These are phyloP conservation scores for Diceros bicornis DNA, from an alignment of 2,797 vertebrate genomes.

Conservation along the genomic window DNA sequence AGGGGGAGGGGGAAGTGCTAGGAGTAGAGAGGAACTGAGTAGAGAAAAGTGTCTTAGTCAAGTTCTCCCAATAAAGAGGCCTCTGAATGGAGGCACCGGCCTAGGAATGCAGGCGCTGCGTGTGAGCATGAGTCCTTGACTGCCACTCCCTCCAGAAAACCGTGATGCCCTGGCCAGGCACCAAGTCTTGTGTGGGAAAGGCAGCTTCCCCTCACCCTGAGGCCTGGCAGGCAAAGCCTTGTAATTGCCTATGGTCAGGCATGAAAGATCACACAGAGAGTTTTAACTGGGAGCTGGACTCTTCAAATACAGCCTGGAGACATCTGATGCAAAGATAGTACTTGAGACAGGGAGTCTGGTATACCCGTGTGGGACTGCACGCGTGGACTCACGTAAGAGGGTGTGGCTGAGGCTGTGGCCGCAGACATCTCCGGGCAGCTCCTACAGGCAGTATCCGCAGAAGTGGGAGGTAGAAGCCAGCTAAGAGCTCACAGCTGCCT, in stretches of 20 bases:
- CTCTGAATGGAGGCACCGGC: not conserved
- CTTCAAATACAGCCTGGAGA: not conserved
- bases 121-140: not conserved
- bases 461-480: not conserved
- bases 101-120: not conserved
- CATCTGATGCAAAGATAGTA: not conserved
- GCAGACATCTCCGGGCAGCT: not conserved
- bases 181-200: not conserved
- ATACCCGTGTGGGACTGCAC: accelerated
- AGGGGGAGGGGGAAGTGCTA: not conserved
- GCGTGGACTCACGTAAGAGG: not conserved
- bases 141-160: not conserved
- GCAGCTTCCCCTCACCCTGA: not conserved
- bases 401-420: not conserved
- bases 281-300: not conserved
- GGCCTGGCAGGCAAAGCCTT: not conserved
- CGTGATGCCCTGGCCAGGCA: accelerated
- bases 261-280: not conserved
- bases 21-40: not conserved
- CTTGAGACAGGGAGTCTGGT: not conserved
- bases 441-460: not conserved
- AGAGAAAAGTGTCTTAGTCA: not conserved
- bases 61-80: not conserved
- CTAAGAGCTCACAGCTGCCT: not conserved
- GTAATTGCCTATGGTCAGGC: not conserved